Conservation (phyloP, 2,888 invertebrate genomes). For the Lumbricus terrestris region DNA sequence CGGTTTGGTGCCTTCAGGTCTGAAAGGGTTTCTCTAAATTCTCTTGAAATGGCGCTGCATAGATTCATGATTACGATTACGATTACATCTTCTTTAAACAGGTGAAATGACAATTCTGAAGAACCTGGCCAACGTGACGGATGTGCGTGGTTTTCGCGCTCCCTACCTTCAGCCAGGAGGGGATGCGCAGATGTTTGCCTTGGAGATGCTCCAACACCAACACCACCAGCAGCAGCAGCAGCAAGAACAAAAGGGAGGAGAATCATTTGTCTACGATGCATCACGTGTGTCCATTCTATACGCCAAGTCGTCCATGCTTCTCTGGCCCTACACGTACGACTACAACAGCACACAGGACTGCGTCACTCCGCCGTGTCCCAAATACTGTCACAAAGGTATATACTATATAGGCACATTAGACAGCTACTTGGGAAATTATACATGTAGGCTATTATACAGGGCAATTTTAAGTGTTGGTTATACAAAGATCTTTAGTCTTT, state of each 20-base stretch:
- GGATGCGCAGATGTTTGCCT: background rate
- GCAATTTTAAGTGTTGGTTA: too few species aligned
- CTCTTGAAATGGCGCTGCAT: background rate
- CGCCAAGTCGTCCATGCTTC: background rate
- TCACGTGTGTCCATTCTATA: background rate
- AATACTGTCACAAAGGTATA: background rate
- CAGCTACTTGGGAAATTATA: background rate
- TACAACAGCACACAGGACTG: background rate
- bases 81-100: background rate
- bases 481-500: too few species aligned
- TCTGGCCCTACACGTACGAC: constrained; percentile 9
- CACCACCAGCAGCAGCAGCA: background rate
- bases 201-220: background rate
- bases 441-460: too few species aligned
- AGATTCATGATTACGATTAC: background rate
- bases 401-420: too few species aligned
- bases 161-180: background rate
- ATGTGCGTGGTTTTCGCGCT: background rate
- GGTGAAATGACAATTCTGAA: background rate
- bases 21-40: too few species aligned
- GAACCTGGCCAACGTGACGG: background rate
- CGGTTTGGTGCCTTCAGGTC: too few species aligned
- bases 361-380: background rate
- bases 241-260: background rate
- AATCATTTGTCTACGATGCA: background rate